Evolutionary conservation across 2,888 invertebrate species (phyloP).

Genomic region (Salpingus planirostris): DNA sequence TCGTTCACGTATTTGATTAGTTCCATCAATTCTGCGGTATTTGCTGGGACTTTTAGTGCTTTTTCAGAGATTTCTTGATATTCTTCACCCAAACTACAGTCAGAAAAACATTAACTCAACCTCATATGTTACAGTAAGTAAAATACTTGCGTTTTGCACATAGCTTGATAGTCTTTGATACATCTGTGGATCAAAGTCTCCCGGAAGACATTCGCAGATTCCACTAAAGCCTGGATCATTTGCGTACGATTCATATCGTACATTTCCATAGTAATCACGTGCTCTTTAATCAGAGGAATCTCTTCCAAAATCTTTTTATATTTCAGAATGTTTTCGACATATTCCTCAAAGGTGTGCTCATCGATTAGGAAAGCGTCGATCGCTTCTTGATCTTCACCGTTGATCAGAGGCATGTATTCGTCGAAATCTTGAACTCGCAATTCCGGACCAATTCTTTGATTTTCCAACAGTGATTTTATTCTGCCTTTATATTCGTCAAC

Average conservation of each 20-base stretch:
- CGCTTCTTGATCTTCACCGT: slow-evolving; percentile 55
- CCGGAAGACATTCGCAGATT: slow-evolving; percentile 58
- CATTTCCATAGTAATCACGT: slow-evolving; percentile 69
- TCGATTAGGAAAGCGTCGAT: slow-evolving; percentile 60
- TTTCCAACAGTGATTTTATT: slow-evolving; percentile 56
- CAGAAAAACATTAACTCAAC: neutral
- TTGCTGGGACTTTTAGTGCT: slow-evolving; percentile 67
- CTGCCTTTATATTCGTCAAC: slow-evolving; percentile 53
- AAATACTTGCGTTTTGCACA: slow-evolving; percentile 68
- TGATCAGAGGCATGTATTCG: slow-evolving; percentile 65
- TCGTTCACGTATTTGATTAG: slow-evolving; percentile 67
- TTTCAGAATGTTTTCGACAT: slow-evolving; percentile 49
- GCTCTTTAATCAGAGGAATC: slow-evolving; percentile 51
- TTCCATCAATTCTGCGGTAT: slow-evolving; percentile 80
- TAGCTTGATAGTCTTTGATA: slow-evolving; percentile 69
- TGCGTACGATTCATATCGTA: slow-evolving; percentile 78
- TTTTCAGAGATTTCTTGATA: slow-evolving; percentile 73
- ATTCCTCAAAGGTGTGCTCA: slow-evolving; percentile 57
- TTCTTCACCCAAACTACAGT: slow-evolving; percentile 73
- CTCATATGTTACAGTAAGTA: too few relatives aligned
- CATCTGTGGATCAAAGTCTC: slow-evolving; percentile 63
- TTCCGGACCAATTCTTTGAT: slow-evolving; percentile 67
- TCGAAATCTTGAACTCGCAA: slow-evolving; percentile 69
- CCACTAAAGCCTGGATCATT: slow-evolving; percentile 62
- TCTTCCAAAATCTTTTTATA: slow-evolving; percentile 54